Conservation (phyloP, 1,140 invertebrate species). For the Whitmania pigra region DNA sequence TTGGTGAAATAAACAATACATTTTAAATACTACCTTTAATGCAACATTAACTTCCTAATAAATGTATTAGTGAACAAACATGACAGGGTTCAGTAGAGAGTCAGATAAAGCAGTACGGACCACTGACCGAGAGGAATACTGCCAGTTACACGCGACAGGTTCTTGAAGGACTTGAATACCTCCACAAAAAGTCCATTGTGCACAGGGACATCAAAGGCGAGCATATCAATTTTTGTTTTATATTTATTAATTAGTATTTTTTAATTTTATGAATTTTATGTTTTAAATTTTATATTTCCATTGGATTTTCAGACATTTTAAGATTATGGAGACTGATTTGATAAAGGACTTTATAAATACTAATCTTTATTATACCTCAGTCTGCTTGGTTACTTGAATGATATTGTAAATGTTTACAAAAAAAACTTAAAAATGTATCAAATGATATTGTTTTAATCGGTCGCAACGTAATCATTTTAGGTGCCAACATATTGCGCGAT, state of each 20-base stretch:
- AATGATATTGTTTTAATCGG: too few relatives aligned
- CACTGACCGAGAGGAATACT: conserved; percentile 35
- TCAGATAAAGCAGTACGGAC: conserved; percentile 37
- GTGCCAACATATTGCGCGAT: conserved; percentile 42
- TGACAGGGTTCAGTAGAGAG: conserved; percentile 42
- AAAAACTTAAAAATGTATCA: too few relatives aligned
- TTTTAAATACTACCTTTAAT: too few relatives aligned
- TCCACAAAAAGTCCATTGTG: conserved; percentile 43
- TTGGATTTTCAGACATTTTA: too few relatives aligned
- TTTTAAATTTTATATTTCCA: too few relatives aligned
- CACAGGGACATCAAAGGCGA: conserved; percentile 44
- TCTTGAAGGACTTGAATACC: conserved; percentile 40
- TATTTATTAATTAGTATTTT: neutral
- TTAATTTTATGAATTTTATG: neutral
- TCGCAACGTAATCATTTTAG: conserved; percentile 26
- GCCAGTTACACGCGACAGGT: conserved; percentile 41
- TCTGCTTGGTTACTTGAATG: too few relatives aligned
- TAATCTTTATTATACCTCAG: too few relatives aligned
- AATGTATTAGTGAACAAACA: neutral
- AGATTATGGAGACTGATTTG: too few relatives aligned
- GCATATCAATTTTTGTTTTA: neutral
- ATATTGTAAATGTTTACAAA: too few relatives aligned
- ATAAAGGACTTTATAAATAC: too few relatives aligned
- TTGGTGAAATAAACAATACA: too few relatives aligned
- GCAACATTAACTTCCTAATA: neutral